These are phyloP conservation scores for Premnoplex brunnescens DNA, from an alignment of 2,797 vertebrate species.

Conservation along the genomic window DNA sequence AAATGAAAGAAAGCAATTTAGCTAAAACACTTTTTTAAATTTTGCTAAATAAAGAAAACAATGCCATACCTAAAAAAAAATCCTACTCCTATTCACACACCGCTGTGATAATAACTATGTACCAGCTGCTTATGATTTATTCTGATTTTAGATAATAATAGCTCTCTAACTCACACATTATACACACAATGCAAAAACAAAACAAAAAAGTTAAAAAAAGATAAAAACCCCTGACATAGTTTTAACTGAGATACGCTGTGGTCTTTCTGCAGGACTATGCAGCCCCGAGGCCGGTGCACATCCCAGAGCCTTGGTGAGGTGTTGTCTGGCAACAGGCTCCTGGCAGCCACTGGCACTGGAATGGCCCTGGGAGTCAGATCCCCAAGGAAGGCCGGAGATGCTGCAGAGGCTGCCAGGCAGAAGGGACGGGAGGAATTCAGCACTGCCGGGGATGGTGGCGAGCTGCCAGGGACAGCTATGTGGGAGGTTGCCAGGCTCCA, in stretches of 20 bases:
- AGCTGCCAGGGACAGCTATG: no score
- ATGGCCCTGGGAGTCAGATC: no score
- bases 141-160: background rate
- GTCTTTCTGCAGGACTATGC: fast-evolving
- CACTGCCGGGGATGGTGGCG: fast-evolving
- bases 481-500: fast-evolving
- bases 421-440: fast-evolving
- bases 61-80: background rate
- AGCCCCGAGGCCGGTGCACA: no score
- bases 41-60: background rate
- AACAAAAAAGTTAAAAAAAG: background rate
- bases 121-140: background rate
- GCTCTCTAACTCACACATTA: background rate
- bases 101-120: background rate
- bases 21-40: background rate
- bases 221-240: no score
- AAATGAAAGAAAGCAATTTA: background rate
- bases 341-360: fast-evolving
- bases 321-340: background rate
- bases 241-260: fast-evolving
- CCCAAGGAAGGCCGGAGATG: background rate
- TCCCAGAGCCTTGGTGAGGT: fast-evolving
- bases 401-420: background rate
- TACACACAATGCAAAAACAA: fast-evolving
- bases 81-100: background rate